Evolutionary conservation across 2,888 invertebrate species (phyloP).

Genomic region (Eurytoma californica): DNA sequence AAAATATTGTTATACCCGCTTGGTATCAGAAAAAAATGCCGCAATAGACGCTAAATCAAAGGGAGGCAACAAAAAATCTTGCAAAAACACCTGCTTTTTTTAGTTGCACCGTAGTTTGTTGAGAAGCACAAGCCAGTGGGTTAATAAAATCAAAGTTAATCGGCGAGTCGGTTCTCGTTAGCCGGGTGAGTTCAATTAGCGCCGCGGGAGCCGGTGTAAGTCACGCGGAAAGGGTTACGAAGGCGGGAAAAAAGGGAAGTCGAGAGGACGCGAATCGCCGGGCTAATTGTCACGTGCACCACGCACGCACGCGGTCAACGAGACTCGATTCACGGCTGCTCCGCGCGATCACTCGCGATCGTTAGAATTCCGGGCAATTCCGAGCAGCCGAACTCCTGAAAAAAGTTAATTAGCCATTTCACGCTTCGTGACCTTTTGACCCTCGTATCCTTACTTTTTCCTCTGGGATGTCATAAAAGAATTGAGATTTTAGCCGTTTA

Average conservation of each 20-base stretch:
- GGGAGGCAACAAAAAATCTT: not conserved
- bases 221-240: not conserved
- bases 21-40: no score
- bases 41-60: not conserved
- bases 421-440: not conserved
- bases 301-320: constrained; percentile 1
- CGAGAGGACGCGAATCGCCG: not conserved
- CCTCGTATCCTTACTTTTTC: not conserved
- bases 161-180: constrained; percentile 53
- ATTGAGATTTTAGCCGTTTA: not conserved
- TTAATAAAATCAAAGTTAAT: constrained; percentile 36
- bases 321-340: not conserved
- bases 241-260: not conserved
- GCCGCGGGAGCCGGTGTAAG: constrained; percentile 57
- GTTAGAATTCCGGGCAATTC: no score
- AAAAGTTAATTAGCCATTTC: no score
- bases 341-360: no score
- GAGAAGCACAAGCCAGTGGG: not conserved
- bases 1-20: no score
- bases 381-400: no score
- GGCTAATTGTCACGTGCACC: constrained; percentile 18
- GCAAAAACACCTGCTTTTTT: not conserved
- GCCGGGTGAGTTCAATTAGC: constrained; percentile 60
- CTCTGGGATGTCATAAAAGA: no score
- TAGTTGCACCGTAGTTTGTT: not conserved